phyloP scores from a whole-genome alignment of 2,888 invertebrate species.

The Scaptomyza tumidula region DNA sequence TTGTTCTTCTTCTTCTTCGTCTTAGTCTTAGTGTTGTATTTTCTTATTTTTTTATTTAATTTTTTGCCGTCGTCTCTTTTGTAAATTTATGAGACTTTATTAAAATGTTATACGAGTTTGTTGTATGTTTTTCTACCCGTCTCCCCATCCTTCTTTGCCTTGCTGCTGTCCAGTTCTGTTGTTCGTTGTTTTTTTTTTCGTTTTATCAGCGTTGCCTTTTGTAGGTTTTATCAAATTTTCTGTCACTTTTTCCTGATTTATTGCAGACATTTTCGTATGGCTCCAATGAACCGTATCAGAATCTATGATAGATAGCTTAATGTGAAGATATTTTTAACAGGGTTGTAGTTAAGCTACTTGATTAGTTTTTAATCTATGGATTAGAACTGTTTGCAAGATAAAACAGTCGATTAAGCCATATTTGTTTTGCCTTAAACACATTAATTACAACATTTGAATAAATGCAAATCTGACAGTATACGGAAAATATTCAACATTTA shows the following conservation, averaged over 20 bases:
- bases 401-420: not conserved
- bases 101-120: constrained; percentile 75
- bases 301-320: constrained; percentile 4
- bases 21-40: constrained; percentile 7
- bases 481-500: not conserved
- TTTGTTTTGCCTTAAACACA: not conserved
- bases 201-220: constrained; percentile 65
- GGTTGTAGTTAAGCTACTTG: constrained; percentile 15
- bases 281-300: constrained; percentile 55
- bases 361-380: constrained; percentile 22
- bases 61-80: constrained; percentile 51
- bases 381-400: not conserved
- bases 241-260: constrained; percentile 75
- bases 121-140: constrained; percentile 22
- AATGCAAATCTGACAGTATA: not conserved
- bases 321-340: constrained; percentile 3
- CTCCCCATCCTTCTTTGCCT: not conserved
- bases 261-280: constrained; percentile 39
- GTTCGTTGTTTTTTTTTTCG: constrained; percentile 23
- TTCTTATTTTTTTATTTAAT: constrained; percentile 20
- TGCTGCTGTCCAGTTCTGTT: constrained; percentile 18
- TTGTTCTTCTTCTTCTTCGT: constrained; percentile 38
- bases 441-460: not conserved
- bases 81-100: constrained; percentile 77
- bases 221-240: constrained; percentile 69